A percentile compares a stretch with the other conserved stretches of the same genome.
Conservation (phyloP, 30 jellyfish, hydroid and myxozoan species). For the Chironex yamaguchii region DNA sequence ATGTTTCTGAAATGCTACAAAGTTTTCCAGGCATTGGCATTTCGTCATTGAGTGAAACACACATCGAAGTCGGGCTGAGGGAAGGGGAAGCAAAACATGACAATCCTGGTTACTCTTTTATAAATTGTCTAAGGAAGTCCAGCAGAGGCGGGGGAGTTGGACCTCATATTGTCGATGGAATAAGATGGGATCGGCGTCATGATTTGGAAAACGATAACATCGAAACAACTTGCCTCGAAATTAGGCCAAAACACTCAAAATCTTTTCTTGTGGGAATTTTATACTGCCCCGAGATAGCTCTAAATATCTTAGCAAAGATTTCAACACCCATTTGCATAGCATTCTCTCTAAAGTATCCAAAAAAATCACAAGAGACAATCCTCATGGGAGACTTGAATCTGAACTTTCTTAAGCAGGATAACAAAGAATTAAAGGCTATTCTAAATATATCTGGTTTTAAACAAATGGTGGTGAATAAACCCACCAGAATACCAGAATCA, state of each 20-base stretch:
- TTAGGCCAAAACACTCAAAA: slow-evolving; percentile 52
- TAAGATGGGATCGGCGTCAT: slow-evolving; percentile 61
- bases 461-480: slow-evolving; percentile 61
- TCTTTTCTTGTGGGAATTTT: slow-evolving; percentile 35
- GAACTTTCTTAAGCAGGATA: slow-evolving; percentile 64
- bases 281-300: slow-evolving; percentile 74
- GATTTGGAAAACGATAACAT: slow-evolving; percentile 69
- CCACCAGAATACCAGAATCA: slow-evolving; percentile 71
- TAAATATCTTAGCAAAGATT: slow-evolving; percentile 62
- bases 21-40: slow-evolving; percentile 67
- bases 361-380: slow-evolving; percentile 52
- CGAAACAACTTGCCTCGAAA: slow-evolving; percentile 54
- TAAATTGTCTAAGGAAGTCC: slow-evolving; percentile 67
- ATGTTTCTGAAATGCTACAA: slow-evolving; percentile 70
- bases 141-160: slow-evolving; percentile 81
- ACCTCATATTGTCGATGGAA: slow-evolving; percentile 65
- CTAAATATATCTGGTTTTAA: slow-evolving; percentile 39
- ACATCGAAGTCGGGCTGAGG: slow-evolving; percentile 63
- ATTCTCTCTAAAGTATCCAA: slow-evolving; percentile 40
- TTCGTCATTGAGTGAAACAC: slow-evolving; percentile 75
- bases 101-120: slow-evolving; percentile 65
- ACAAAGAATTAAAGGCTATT: slow-evolving; percentile 64
- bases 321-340: slow-evolving; percentile 29
- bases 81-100: slow-evolving; percentile 53
- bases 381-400: slow-evolving; percentile 75